A percentile compares a stretch with the other conserved stretches of the same genome.
Conservation (phyloP, 1,140 invertebrate genomes). For the Epicauta chinensis region DNA sequence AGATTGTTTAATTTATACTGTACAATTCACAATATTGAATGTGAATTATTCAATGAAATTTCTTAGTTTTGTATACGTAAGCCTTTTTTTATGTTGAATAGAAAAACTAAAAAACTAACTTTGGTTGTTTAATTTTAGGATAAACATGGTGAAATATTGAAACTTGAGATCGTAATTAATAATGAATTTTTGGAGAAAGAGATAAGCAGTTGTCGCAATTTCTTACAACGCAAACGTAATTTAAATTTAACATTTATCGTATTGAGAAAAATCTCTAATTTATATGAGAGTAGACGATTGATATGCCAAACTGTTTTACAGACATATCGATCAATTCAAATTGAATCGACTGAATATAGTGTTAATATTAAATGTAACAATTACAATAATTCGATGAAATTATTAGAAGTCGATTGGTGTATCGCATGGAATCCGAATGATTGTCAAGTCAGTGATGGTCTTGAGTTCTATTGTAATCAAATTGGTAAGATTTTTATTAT, state of each 20-base stretch:
- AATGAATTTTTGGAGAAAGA: not conserved
- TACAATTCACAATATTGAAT: constrained; percentile 4
- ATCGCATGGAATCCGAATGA: constrained; percentile 6
- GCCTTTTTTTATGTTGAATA: not conserved
- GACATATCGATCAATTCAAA: not conserved
- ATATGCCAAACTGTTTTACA: constrained; percentile 7
- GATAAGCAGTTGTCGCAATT: constrained; percentile 8
- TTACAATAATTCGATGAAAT: not conserved
- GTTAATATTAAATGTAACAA: constrained; percentile 5
- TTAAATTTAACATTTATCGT: constrained; percentile 8
- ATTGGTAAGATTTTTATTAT: constrained; percentile 7
- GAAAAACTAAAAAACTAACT: too few species aligned
- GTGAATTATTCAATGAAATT: constrained; percentile 1
- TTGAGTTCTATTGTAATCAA: constrained; percentile 16
- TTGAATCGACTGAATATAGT: not conserved
- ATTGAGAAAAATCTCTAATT: constrained; percentile 6
- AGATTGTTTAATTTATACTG: not conserved
- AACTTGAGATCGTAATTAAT: constrained; percentile 7
- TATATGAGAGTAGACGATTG: constrained; percentile 11
- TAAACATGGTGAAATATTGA: constrained; percentile 9
- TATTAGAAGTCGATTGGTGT: constrained; percentile 7
- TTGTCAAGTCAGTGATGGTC: constrained; percentile 8
- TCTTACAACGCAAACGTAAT: constrained; percentile 12
- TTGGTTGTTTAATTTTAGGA: constrained; percentile 9
- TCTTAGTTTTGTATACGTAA: constrained; percentile 12